Percentiles rank a stretch among this genome's conserved stretches.
These are phyloP conservation scores for Anoura caudifer DNA, from an alignment of 2,113 vertebrate genomes.

Conservation along the genomic window DNA sequence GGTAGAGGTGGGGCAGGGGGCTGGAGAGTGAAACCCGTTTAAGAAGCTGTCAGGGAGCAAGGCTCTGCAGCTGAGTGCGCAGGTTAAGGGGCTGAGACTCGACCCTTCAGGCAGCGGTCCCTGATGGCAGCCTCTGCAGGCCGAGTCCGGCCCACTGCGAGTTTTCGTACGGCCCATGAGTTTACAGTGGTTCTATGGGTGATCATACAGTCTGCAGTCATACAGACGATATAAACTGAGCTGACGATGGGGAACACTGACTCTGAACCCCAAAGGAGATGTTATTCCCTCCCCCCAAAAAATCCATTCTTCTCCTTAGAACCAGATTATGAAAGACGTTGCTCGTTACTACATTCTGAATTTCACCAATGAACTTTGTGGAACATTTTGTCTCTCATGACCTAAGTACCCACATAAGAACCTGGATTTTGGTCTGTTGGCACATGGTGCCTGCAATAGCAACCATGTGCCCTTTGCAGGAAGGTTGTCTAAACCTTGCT, in stretches of 20 bases:
- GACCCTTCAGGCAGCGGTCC: background rate
- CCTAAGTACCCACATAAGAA: background rate
- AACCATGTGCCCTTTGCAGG: background rate
- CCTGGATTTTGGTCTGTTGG: background rate
- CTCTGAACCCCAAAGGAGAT: background rate
- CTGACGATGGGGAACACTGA: background rate
- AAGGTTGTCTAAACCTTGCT: background rate
- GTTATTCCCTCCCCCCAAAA: background rate
- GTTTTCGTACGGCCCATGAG: background rate
- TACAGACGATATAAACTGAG: background rate
- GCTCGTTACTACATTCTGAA: background rate
- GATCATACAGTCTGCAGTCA: background rate
- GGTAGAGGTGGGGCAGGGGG: background rate
- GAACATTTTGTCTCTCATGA: background rate
- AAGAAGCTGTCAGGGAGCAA: background rate
- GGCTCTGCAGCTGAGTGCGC: background rate
- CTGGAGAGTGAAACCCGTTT: background rate
- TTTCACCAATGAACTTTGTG: background rate
- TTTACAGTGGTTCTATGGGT: background rate
- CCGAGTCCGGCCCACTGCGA: background rate
- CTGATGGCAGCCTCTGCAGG: background rate
- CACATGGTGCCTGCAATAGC: no score
- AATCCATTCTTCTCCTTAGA: background rate
- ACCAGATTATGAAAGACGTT: background rate
- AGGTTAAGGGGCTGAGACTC: background rate